These are phyloP conservation scores for Campoplex capitator DNA, from an alignment of 2,888 invertebrate genomes.

Conservation along the genomic window DNA sequence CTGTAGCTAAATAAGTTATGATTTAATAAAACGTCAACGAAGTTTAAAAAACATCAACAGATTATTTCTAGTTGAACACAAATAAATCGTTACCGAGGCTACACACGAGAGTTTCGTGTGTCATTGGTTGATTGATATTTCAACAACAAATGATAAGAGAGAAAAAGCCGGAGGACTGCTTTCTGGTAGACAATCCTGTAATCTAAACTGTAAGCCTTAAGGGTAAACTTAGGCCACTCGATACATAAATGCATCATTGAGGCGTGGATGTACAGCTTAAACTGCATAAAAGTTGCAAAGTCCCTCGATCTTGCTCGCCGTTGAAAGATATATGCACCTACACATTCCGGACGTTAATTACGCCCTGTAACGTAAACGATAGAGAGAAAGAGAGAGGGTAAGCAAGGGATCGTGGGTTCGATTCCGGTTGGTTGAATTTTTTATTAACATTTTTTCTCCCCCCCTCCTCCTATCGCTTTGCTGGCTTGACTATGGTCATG, in stretches of 20 bases:
- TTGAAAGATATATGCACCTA: conserved; percentile 68
- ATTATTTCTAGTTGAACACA: neutral
- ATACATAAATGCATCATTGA: conserved; percentile 41
- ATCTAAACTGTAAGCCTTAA: neutral
- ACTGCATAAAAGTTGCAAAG: conserved; percentile 39
- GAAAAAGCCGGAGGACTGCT: neutral
- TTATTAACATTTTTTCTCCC: conserved; percentile 19
- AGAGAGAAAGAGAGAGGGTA: conserved; percentile 6
- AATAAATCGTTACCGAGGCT: neutral
- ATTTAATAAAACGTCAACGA: neutral
- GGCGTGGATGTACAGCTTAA: conserved; percentile 49
- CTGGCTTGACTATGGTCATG: conserved; percentile 47
- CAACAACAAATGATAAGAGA: neutral
- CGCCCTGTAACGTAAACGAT: conserved; percentile 60
- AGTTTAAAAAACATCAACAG: neutral
- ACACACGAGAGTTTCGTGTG: neutral
- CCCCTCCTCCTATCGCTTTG: neutral
- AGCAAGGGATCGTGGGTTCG: conserved; percentile 48
- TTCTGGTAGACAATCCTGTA: neutral
- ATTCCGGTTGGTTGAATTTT: conserved; percentile 48
- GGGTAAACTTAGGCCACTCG: neutral
- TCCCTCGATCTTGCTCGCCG: conserved; percentile 31
- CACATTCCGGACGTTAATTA: conserved; percentile 65
- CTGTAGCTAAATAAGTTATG: neutral
- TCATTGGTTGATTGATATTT: neutral